These are phyloP conservation scores for Squalus acanthias DNA, from an alignment of 2,797 vertebrate genomes.

Conservation along the genomic window DNA sequence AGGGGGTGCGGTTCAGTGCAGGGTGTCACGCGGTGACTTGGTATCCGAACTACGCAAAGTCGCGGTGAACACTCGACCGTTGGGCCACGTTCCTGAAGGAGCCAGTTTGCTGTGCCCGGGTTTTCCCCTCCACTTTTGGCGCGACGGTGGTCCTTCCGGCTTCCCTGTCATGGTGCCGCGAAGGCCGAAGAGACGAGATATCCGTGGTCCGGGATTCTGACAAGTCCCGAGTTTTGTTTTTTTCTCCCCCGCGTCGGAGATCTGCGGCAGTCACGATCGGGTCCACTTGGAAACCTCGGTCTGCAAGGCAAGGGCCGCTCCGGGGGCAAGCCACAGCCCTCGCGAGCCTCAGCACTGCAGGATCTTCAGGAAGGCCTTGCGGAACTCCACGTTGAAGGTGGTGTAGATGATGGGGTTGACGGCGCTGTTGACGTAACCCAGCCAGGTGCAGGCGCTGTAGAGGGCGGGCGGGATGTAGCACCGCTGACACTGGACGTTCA, in stretches of 20 bases:
- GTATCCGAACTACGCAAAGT: not conserved
- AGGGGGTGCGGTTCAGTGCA: not conserved
- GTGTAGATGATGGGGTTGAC: conserved; percentile 69
- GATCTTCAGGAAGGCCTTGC: conserved; percentile 64
- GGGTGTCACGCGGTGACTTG: not conserved
- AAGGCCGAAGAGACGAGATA: conserved; percentile 69
- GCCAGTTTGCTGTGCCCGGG: not conserved
- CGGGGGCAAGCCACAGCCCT: too few relatives aligned
- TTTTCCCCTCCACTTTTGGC: not conserved
- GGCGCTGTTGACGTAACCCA: conserved; percentile 66
- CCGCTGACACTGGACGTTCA: conserved; percentile 64
- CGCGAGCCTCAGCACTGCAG: conserved; percentile 51
- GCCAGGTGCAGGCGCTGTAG: conserved; percentile 66
- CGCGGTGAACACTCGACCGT: not conserved
- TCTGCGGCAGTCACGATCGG: conserved; percentile 66
- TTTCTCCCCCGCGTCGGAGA: conserved; percentile 49
- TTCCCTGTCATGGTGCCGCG: conserved; percentile 67
- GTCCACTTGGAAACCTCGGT: conserved; percentile 51
- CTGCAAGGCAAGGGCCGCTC: too few relatives aligned
- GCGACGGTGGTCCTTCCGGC: conserved; percentile 61
- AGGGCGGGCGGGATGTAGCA: conserved; percentile 64
- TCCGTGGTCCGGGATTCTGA: conserved; percentile 66
- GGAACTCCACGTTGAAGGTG: conserved; percentile 62
- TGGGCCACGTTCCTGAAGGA: not conserved
- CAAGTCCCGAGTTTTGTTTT: conserved; percentile 49